Base-by-base conservation (phyloP, 64 coral and sea anemone genomes). In the Trachythela sp. region DNA sequence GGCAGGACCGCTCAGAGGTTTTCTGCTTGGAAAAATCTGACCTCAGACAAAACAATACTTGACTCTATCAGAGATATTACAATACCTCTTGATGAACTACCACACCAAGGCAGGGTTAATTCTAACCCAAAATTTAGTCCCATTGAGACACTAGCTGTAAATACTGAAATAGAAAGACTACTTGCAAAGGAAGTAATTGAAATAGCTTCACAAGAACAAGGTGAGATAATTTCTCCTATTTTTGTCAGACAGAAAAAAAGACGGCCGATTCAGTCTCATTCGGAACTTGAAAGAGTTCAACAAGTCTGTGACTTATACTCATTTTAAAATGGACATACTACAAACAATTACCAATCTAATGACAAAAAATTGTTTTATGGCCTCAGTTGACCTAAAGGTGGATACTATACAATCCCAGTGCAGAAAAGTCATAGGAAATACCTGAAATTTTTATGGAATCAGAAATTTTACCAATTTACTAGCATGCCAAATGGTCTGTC, bases 291-390 rank as follows among this genome's bases (percentile, higher is more conserved):
- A 80, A 39, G 33, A 37, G 13, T 80, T 10, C 30, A 80, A 80
- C 38, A 35, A 80, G 33, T 80, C 30, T 15, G 75, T 80, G 75
- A 17, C 38, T 36, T 80, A 80, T 80, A 36, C 5, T 20, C 75
- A 80, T 80, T 80, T 80, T 36, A 80, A 80, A 80, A 36, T 80
- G 75, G 75, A 80, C 75, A 80, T 29, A 38, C 31, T 80, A 36
- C 33, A 3, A 34, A 80, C 75, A 17, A 80, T 80, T 80, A 35
- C 38, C 20, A 80, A 36, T 22, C 75, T 80, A 10, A 39, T 80
- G 32, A 38, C 75, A 9, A 35, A 15, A 38, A 39, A 39, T 15
- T 35, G 33, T 37, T 80, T 37, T 37, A 80, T 80, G 75, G 75
- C 75, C 33, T 37, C 75, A 13, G 37, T 36, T 11, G 75, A 80